Evolutionary conservation across 1,140 invertebrate genomes (phyloP), one percentile per base, ranked within the genome.

Genomic region (Galendromus occidentalis): DNA sequence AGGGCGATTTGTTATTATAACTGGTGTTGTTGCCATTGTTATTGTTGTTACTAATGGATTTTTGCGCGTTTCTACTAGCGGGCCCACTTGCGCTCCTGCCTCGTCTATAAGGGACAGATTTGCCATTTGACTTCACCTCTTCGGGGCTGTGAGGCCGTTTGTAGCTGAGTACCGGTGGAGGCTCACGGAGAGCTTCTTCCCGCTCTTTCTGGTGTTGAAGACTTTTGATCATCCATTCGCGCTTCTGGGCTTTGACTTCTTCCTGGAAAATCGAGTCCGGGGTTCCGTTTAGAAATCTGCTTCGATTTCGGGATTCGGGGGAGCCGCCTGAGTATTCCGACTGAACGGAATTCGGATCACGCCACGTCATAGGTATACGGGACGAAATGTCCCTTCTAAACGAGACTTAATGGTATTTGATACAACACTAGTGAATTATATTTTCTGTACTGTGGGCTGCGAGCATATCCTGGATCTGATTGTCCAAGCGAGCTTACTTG

Each of bases 221-320:
- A 1, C 90, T 82, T 72, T 87, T 86, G 65, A 86, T 75, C 74
- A 96, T 91, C 92, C 93, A 97, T 72, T 95, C 90, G 69, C 85
- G 85, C 76, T 94, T 93, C 75, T 89, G 84, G 68, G 86, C 82
- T 72, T 91, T 88, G 67, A 93, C 84, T 75, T 95, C 87, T 18
- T 78, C 76, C 77, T 79, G 66, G 39, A 73, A 70, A 55, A 47
- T 30, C 47, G 20, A 44, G 9, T 29, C 55, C 30, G 66, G 70
- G 2, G 6, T 65, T 14, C 30, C 25, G 29, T 5, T 68, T n/a
- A 39, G 63, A n/a, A n/a, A 39, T 42, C 64, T 33, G 64, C 25
- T 65, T 51, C 20, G 14, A 25, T 64, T n/a, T 7, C 18, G 29
- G 4, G 29, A 22, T 7, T 22, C 42, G 18, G 63, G 63, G 14